Base-by-base conservation (phyloP, 1,140 invertebrate species). In the Heliconius himera region DNA sequence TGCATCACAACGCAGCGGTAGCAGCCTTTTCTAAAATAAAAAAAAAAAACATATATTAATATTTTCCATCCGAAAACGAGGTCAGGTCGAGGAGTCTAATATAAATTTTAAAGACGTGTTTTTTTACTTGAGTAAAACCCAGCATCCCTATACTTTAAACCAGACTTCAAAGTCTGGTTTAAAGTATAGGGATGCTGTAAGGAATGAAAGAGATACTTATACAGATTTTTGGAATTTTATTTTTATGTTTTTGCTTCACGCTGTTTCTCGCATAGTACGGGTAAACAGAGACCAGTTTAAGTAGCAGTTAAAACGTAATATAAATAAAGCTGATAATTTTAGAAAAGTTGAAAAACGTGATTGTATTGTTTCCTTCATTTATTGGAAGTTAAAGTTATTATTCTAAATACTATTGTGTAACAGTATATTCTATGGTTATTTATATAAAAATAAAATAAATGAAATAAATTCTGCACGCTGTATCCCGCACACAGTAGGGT, bases 1-100 rank as follows among this genome's bases (percentile, higher is more conserved):
- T 98, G 98, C 95, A 99, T 98, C 86, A 98, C 98, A 85, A 99
- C 96, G 95, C 98, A 99, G 74, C 97, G 97, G 94, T 97, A 97
- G 95, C 98, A 98, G 71, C 91, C 91, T 90, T 94, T 94, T 80
- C 94, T 95, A 90, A 72, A 79, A 91, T 90, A 22, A 85, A 86
- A 81, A 73, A 77, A 60, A 66, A 66, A 66, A 66, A 22, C 8
- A 29, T 26, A 66, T 29, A 26, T 29, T 60, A 60, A 29, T 66
- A 66, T 26, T 26, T 26, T 29, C 26, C 26, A 9, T 66, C 26
- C 13, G 29, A 66, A 66, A 66, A 66, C 60, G 60, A 29, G 60
- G 60, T 66, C 60, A 66, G 60, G 60, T 66, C 3, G 22, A 66
- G 60, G 26, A 66, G 26, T 11, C 60, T 29, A 66, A 66, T 66